Conservation (phyloP, 2,113 vertebrate genomes). For the Paratilapia polleni region DNA sequence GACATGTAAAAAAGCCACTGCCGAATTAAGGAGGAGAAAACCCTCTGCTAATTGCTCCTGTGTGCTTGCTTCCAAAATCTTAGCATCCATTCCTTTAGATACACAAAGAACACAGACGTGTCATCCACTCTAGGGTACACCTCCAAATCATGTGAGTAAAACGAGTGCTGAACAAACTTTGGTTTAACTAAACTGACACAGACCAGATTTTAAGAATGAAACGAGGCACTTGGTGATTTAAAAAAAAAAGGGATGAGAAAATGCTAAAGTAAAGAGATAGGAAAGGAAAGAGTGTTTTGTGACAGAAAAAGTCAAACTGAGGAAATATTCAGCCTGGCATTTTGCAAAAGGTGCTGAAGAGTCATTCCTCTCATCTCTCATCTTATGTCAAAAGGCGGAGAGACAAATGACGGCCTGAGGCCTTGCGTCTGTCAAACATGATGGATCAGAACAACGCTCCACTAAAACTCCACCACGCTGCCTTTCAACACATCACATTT, state of each 20-base stretch:
- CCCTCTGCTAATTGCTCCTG: conserved; percentile 51
- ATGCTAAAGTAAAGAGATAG: neutral
- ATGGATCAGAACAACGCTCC: conserved; percentile 73
- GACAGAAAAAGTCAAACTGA: conserved; percentile 46
- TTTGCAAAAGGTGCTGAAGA: conserved; percentile 70
- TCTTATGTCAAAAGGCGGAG: conserved; percentile 55
- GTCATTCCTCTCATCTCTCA: conserved; percentile 63
- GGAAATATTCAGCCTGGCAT: conserved; percentile 69
- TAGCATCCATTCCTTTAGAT: conserved; percentile 9
- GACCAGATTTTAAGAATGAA: neutral
- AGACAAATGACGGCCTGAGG: conserved; percentile 73
- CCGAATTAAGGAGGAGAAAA: conserved; percentile 34
- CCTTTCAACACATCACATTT: conserved; percentile 65
- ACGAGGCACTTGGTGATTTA: neutral
- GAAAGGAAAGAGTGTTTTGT: neutral
- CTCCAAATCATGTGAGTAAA: conserved; percentile 20
- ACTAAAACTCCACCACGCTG: conserved; percentile 60
- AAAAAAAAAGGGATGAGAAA: neutral
- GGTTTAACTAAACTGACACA: neutral
- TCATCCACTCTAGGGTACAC: neutral
- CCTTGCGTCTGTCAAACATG: conserved; percentile 73
- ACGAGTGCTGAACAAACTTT: conserved; percentile 7
- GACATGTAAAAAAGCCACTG: conserved; percentile 48
- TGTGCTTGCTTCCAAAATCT: conserved; percentile 42
- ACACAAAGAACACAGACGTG: conserved; percentile 4